Evolutionary conservation across 2,888 invertebrate genomes (phyloP), one percentile per base, ranked within the genome.

Genomic region (Lasius platythorax): DNA sequence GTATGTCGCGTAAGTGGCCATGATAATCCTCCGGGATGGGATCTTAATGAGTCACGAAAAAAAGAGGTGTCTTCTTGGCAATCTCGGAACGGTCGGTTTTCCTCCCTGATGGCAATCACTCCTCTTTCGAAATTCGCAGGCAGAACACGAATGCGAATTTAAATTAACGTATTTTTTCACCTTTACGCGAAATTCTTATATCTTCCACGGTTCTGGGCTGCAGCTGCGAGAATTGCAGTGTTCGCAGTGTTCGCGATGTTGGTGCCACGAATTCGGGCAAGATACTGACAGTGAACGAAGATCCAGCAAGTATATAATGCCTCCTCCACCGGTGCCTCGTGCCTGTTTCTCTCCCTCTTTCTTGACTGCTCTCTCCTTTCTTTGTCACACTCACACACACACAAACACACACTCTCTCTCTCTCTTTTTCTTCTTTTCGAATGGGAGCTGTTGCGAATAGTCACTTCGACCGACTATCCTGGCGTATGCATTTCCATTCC

Each of bases 1-100:
- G 96, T 98, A 98, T 92, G 98, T 97, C 95, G 98, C 98, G 96
- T 98, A 98, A 95, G 98, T 98, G 95, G 98, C 98, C 98, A 98
- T 98, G 61, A 46, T 72, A 93, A 92, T 82, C 56, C 78, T 66
- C 61, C 58, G 40, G 79, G 79, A 67, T 58, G 30, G 67, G 78
- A 64, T 58, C 50, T 78, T 33, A 63, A 67, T 40, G 40, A 40
- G 56, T 66, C 56, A 63, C 43, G 74, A 30, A 33, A 33, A 9
- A 46, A 28, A 28, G 28, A 63, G 61, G 46, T 61, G 46, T 58
- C 56, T 23, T 61, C 61, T 70, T 5, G 23, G 43, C 68, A 23
- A 70, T 33, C 33, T 23, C 68, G 33, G 18, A 58, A 28, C 18
- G 12, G 28, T 15, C 40, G 70, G 12, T 37, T 53, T n/a, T 53